Conservation (phyloP, 2,113 vertebrate species). For the Mirounga angustirostris region DNA sequence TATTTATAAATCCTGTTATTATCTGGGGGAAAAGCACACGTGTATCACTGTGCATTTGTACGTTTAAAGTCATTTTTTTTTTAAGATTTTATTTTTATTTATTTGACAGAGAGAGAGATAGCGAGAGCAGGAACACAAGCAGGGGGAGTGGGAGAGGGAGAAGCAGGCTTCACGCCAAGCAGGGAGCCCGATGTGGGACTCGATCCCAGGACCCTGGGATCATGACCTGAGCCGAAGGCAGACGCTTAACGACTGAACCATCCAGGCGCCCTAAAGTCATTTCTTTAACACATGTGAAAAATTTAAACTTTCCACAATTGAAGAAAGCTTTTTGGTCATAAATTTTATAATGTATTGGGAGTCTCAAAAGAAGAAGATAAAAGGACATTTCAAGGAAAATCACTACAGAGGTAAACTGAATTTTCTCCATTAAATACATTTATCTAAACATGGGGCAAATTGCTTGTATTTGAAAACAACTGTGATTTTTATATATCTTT, state of each 20-base stretch:
- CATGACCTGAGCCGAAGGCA: too few relatives aligned
- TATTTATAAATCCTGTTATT: not conserved
- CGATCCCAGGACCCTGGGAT: too few relatives aligned
- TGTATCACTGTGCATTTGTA: not conserved
- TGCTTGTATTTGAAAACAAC: conserved; percentile 28
- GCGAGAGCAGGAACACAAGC: too few relatives aligned
- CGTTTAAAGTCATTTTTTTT: not conserved
- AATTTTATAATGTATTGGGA: not conserved
- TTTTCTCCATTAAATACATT: not conserved
- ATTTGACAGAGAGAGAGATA: too few relatives aligned
- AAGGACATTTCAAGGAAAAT: not conserved
- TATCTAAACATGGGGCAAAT: not conserved
- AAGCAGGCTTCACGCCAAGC: too few relatives aligned
- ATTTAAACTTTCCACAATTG: not conserved
- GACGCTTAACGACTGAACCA: too few relatives aligned
- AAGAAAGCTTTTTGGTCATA: not conserved
- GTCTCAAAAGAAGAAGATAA: not conserved
- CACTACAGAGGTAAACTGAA: not conserved
- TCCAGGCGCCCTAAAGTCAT: not conserved
- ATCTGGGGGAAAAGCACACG: not conserved
- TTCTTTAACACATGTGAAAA: conserved; percentile 26
- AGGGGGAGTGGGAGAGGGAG: too few relatives aligned
- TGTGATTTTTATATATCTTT: not conserved
- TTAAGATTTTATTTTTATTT: too few relatives aligned
- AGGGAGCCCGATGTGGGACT: too few relatives aligned